These are phyloP conservation scores for Phoronis australis DNA, from an alignment of 2,888 invertebrate genomes.

Conservation along the genomic window DNA sequence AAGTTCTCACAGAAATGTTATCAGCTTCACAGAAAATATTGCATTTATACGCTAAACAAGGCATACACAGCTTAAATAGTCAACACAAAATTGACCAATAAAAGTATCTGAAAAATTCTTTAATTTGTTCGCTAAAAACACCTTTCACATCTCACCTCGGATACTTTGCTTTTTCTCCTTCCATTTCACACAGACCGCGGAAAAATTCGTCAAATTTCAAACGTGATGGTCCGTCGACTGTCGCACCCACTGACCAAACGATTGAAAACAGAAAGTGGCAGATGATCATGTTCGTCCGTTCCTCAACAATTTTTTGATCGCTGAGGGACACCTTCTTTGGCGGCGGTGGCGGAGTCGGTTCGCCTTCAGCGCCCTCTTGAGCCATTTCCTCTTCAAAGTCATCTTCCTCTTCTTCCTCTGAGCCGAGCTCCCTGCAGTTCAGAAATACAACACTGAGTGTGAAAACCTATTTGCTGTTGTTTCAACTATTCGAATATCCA, in stretches of 20 bases:
- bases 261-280: conserved; percentile 48
- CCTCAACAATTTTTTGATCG: conserved; percentile 45
- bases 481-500: no score
- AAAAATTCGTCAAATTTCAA: conserved; percentile 51
- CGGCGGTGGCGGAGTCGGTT: conserved; percentile 1
- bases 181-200: conserved; percentile 40
- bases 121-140: no score
- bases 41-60: no score
- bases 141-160: conserved; percentile 44
- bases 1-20: no score
- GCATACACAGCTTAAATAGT: no score
- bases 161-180: conserved; percentile 38
- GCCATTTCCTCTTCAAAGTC: conserved; percentile 30
- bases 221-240: conserved; percentile 41
- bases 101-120: no score
- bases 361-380: conserved; percentile 21
- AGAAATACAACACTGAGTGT: background rate
- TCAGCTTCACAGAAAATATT: no score
- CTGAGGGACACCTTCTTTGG: conserved; percentile 20
- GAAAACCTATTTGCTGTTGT: no score
- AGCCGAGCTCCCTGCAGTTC: conserved; percentile 31
- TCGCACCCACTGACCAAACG: conserved; percentile 49
- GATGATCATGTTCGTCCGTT: conserved; percentile 44
- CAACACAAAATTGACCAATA: no score
- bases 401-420: conserved; percentile 39